Evolutionary conservation across 2,888 invertebrate species (phyloP).

Genomic region (Tridacna gigas): DNA sequence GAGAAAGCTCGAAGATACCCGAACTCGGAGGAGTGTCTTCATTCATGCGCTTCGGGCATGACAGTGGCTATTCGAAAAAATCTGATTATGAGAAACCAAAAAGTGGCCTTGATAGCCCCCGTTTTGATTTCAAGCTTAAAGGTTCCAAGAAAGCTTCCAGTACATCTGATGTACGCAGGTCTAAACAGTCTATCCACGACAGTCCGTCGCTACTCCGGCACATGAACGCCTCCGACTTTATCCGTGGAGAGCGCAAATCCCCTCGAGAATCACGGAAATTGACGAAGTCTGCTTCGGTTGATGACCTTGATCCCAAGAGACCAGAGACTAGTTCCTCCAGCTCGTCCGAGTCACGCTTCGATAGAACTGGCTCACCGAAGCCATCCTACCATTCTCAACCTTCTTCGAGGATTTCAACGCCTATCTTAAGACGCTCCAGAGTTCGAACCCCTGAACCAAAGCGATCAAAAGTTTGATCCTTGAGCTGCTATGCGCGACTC

Average conservation of each 20-base stretch:
- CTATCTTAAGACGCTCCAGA: background rate
- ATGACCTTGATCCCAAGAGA: conserved; percentile 2
- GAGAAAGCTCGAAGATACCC: conserved; percentile 1
- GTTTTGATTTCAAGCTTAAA: conserved; percentile 15
- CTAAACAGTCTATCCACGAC: conserved; percentile 15
- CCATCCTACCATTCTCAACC: background rate
- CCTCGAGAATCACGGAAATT: conserved; percentile 4
- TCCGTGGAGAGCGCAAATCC: conserved; percentile 2
- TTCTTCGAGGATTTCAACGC: background rate
- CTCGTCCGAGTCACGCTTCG: background rate
- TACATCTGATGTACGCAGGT: background rate
- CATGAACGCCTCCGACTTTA: background rate
- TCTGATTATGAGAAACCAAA: conserved; percentile 12
- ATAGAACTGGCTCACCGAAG: background rate
- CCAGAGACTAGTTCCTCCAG: background rate
- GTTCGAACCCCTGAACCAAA: too few relatives aligned
- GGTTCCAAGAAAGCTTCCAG: background rate
- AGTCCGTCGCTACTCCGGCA: conserved; percentile 22
- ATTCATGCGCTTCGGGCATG: background rate
- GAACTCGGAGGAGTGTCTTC: conserved; percentile 1
- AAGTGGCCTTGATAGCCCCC: background rate
- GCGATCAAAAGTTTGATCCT: too few relatives aligned
- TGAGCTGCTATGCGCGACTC: too few relatives aligned
- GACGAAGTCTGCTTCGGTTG: conserved; percentile 1
- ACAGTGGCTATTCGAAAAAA: background rate